These are phyloP conservation scores for Anas georgica DNA, from an alignment of 2,797 vertebrate genomes.

Conservation along the genomic window DNA sequence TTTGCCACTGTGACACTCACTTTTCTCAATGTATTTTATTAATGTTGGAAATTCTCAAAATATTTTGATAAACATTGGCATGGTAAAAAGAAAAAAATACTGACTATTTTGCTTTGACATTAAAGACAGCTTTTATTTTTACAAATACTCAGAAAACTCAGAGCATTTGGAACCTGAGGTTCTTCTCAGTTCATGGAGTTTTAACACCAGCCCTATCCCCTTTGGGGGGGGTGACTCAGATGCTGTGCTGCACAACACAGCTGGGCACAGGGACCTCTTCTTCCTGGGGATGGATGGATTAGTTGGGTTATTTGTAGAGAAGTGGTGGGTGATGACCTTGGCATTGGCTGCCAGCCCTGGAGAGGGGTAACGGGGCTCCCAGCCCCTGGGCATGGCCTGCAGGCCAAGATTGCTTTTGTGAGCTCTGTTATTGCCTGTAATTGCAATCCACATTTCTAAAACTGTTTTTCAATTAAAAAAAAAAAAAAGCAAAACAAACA, in stretches of 20 bases:
- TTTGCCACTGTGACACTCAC: neutral
- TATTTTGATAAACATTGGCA: neutral
- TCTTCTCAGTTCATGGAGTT: neutral
- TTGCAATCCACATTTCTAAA: neutral
- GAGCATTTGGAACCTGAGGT: neutral
- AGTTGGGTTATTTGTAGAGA: neutral
- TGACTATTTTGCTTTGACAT: neutral
- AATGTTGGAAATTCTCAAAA: fast-evolving
- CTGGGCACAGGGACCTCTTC: neutral
- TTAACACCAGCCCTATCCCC: neutral
- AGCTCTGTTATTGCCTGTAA: neutral
- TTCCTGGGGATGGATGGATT: fast-evolving
- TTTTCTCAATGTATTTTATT: neutral
- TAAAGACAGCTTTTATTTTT: neutral
- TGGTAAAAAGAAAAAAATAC: neutral
- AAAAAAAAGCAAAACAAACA: too few relatives aligned
- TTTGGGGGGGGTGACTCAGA: neutral
- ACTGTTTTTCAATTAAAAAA: neutral
- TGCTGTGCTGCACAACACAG: neutral
- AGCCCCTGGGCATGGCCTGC: neutral
- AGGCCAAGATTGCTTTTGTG: neutral
- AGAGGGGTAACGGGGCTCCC: neutral
- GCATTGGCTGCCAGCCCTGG: neutral
- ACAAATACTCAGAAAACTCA: neutral
- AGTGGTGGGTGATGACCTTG: neutral